phyloP scores from a whole-genome alignment of 2,113 vertebrate genomes.

The Chrysemys picta region DNA sequence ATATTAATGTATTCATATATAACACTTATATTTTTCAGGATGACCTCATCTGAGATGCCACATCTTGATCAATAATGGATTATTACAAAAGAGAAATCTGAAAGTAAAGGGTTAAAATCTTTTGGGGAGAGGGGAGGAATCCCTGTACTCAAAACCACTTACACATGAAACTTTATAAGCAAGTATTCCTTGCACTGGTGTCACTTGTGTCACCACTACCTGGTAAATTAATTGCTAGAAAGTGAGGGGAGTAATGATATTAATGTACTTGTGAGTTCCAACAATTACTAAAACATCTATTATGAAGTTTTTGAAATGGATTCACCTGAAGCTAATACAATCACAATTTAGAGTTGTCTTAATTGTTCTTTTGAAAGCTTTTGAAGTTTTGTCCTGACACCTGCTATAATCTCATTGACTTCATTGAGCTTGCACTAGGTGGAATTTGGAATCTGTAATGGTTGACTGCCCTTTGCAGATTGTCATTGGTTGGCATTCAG shows the following conservation, averaged over 20 bases:
- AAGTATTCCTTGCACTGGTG: slow-evolving; percentile 13
- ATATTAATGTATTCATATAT: slow-evolving; percentile 38
- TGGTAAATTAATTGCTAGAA: slow-evolving; percentile 47
- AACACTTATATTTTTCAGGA: slow-evolving; percentile 59
- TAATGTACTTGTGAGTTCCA: not conserved
- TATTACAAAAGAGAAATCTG: slow-evolving; percentile 55
- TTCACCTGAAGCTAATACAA: not conserved
- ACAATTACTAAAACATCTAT: not conserved
- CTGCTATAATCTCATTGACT: not conserved
- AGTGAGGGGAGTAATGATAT: not conserved
- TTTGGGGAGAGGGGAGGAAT: not conserved
- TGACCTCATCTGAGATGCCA: slow-evolving; percentile 48
- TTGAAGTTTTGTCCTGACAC: not conserved
- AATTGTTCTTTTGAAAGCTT: fast-evolving
- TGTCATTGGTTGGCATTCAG: not conserved
- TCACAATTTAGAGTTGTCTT: not conserved
- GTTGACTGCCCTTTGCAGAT: not conserved
- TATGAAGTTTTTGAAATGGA: not conserved
- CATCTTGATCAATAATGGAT: slow-evolving; percentile 61
- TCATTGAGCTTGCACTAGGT: not conserved
- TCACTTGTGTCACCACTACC: slow-evolving; percentile 8
- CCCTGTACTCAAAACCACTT: not conserved
- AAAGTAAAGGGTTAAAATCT: slow-evolving; percentile 55
- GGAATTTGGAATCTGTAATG: not conserved
- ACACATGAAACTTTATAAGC: not conserved